Evolutionary conservation across 2,888 invertebrate species (phyloP), one percentile per base, ranked within the genome.

Genomic region (Clanis bilineata): DNA sequence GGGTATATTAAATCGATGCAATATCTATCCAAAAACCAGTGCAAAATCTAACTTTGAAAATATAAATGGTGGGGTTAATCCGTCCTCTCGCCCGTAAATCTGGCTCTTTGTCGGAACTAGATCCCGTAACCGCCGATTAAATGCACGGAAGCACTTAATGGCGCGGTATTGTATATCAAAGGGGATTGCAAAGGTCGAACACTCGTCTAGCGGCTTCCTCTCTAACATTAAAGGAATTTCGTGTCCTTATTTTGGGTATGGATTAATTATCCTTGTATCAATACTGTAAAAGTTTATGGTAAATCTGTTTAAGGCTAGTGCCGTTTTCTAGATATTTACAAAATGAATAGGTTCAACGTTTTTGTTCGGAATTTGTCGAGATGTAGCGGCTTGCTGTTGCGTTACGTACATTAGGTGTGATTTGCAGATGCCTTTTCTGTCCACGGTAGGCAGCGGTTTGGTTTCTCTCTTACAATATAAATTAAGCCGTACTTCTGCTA

Each of bases 151-250:
- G 66, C 67, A 69, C 70, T 70, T 69, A 72, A 70, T 68, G 70
- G 67, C 67, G 66, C 56, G 36, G 69, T 72, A 73, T 80, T 72
- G 70, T 71, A 73, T 81, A 76, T 80, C 79, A 80, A 80, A 80
- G 79, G 56, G 57, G 58, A 65, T 64, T 61, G 59, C 63, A 71
- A 72, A 69, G 71, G 71, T 66, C 59, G 66, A 28, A 10, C 28
- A 10, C 41, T 18, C 28, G 18, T 18, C 51, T 9, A 10, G 28
- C 47, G 28, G 47, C 9, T 47, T 47, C 45, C 28, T 51, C 32
- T 45, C n/a, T 12, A 10, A 51, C 18, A 18, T 51, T 28, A 32
- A 41, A 51, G 51, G 51, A 51, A 51, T 51, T 51, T 32, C 28
- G 32, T 28, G 28, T 18, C 51, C 28, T 28, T n/a, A 2, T 18